Evolutionary conservation across 2,888 invertebrate genomes (phyloP).

Genomic region (Molanna angustata): DNA sequence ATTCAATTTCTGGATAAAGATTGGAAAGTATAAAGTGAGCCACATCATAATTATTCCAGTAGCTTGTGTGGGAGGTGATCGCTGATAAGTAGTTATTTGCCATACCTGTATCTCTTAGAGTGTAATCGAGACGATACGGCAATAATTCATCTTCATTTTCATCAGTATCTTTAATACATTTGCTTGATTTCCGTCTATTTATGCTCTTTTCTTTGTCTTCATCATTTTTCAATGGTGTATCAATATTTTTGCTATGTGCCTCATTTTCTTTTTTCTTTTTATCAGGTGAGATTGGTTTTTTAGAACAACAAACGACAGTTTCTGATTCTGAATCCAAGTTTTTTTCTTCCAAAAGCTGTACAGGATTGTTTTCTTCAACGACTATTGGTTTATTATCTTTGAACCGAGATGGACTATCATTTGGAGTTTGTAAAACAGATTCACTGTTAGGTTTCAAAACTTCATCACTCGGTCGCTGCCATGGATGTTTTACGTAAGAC

Average conservation of each 20-base stretch:
- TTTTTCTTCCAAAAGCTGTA: not conserved
- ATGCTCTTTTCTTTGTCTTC: not conserved
- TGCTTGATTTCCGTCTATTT: no score
- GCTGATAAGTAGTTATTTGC: constrained; percentile 58
- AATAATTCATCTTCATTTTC: constrained; percentile 40
- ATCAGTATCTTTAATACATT: constrained; percentile 2
- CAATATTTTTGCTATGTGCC: no score
- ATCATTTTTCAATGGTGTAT: no score
- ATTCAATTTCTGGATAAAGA: constrained; percentile 48
- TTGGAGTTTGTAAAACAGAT: not conserved
- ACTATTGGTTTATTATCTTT: constrained; percentile 15
- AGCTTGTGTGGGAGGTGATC: constrained; percentile 61
- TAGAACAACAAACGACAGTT: not conserved
- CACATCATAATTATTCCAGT: constrained; percentile 63
- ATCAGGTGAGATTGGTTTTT: constrained; percentile 6
- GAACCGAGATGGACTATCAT: constrained; percentile 13
- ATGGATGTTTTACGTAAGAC: constrained; percentile 32
- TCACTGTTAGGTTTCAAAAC: constrained; percentile 4
- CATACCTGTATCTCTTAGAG: constrained; percentile 55
- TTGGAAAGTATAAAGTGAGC: constrained; percentile 59
- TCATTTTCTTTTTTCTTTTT: constrained; percentile 10
- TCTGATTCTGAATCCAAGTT: not conserved
- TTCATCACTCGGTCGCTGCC: constrained; percentile 21
- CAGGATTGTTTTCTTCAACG: not conserved
- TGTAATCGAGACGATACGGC: constrained; percentile 53